Evolutionary conservation across 2,113 vertebrate genomes (phyloP).

Genomic region (Prionailurus bengalensis): DNA sequence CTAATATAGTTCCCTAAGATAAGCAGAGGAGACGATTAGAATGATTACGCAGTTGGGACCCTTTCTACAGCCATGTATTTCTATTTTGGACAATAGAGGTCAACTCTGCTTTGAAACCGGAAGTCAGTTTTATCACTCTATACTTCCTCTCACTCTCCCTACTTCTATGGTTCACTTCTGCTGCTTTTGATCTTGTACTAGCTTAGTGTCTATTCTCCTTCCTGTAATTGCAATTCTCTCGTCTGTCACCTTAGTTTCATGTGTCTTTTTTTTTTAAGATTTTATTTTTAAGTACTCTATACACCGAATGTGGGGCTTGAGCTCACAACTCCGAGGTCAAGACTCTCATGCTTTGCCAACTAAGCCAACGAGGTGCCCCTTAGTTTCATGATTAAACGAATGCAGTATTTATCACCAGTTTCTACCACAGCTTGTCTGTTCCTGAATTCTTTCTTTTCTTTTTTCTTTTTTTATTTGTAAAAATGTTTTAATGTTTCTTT

Average conservation of each 20-base stretch:
- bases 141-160: not conserved
- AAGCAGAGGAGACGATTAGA: not conserved
- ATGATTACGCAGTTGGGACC: not conserved
- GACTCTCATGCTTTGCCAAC: too few species aligned
- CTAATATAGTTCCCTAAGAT: not conserved
- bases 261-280: not conserved
- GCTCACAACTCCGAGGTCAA: too few species aligned
- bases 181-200: not conserved
- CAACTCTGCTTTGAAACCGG: not conserved
- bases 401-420: not conserved
- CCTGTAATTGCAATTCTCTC: not conserved
- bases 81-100: not conserved
- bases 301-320: too few species aligned
- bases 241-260: not conserved
- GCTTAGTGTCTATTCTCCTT: not conserved
- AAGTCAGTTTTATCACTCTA: not conserved
- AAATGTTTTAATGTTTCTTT: too few species aligned
- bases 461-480: too few species aligned
- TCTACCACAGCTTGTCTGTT: not conserved
- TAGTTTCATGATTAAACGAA: conserved; percentile 26
- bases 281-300: too few species aligned
- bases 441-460: conserved; percentile 36
- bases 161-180: not conserved
- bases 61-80: not conserved
- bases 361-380: not conserved